phyloP scores from a whole-genome alignment of 2,113 vertebrate genomes.

The Sinocyclocheilus rhinocerous region DNA sequence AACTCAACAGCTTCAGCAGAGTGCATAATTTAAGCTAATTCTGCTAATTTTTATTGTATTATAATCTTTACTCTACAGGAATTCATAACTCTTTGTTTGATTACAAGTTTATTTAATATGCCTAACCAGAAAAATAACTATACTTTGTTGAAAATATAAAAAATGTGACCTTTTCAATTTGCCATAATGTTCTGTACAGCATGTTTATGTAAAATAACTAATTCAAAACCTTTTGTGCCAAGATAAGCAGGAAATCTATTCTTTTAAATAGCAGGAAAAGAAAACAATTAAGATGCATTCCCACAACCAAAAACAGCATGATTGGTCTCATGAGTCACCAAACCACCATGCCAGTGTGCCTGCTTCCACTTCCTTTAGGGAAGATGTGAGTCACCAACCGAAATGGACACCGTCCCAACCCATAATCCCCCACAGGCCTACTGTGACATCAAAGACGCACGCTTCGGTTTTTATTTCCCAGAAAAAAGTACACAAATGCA shows the following conservation, averaged over 20 bases:
- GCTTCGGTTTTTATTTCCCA: conserved; percentile 42
- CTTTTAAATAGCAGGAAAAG: no score
- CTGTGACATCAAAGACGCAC: conserved; percentile 55
- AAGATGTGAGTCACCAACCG: conserved; percentile 70
- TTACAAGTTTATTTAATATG: background rate
- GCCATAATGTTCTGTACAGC: background rate
- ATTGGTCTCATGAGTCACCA: conserved; percentile 47
- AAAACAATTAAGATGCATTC: background rate
- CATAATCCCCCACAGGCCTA: conserved; percentile 51
- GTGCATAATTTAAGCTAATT: background rate
- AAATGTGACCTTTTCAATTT: background rate
- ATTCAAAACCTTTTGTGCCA: background rate
- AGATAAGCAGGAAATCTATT: no score
- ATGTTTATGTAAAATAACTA: background rate
- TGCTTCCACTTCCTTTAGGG: conserved; percentile 53
- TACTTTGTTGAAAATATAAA: background rate
- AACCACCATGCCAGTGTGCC: conserved; percentile 46
- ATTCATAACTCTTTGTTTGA: background rate
- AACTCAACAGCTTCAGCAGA: no score
- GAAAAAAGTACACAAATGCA: conserved; percentile 18
- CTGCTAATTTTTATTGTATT: background rate
- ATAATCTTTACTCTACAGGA: background rate
- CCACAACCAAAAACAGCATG: conserved; percentile 1
- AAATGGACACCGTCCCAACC: conserved; percentile 47
- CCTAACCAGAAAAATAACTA: background rate